Evolutionary conservation across 2,113 vertebrate species (phyloP).

Genomic region (Phaethornis superciliosus): DNA sequence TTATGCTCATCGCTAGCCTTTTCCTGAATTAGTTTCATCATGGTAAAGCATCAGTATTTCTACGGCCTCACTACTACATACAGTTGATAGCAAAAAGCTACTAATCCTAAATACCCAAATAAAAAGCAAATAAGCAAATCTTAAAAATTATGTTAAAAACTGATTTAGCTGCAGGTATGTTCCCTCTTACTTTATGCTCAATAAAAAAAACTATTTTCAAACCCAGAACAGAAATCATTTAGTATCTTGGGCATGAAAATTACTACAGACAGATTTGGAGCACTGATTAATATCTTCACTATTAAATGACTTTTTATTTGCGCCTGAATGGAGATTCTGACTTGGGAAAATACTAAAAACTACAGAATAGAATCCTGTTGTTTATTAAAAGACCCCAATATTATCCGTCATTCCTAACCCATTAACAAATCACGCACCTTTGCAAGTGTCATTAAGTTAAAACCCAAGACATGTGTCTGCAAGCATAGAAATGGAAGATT

Average conservation of each 20-base stretch:
- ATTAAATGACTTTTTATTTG: slow-evolving; percentile 1
- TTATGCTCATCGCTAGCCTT: neutral
- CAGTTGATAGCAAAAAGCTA: neutral
- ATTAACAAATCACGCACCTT: neutral
- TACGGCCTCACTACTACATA: neutral
- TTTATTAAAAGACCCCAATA: neutral
- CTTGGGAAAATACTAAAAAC: neutral
- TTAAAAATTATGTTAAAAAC: neutral
- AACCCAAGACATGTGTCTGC: neutral
- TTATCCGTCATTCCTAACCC: neutral
- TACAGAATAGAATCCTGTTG: neutral
- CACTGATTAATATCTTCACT: neutral
- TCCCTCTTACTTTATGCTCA: neutral
- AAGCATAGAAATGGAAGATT: neutral
- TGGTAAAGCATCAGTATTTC: neutral
- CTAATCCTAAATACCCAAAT: neutral
- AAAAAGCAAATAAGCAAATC: neutral
- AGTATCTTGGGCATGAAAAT: neutral
- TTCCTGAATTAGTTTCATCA: neutral
- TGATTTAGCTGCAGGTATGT: neutral
- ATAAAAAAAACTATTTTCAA: neutral
- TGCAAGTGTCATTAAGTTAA: neutral
- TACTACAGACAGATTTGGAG: neutral
- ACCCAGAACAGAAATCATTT: neutral
- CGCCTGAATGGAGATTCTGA: neutral